Evolutionary conservation across 2,113 vertebrate species (phyloP), one percentile per base, ranked within the genome.

Genomic region (Vombatus ursinus): DNA sequence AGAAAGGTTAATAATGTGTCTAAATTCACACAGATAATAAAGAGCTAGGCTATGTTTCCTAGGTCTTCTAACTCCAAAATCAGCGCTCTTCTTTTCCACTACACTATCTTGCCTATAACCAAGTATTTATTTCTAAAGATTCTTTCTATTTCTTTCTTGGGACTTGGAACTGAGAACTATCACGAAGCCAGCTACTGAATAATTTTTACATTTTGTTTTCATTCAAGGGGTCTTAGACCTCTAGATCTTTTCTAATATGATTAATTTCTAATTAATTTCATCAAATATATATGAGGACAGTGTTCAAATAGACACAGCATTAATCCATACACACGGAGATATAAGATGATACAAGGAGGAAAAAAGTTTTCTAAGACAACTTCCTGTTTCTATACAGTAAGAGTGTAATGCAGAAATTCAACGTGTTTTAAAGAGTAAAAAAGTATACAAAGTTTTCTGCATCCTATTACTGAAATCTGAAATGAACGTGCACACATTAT

Each of bases 191-290:
- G 90, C 93, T 91, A 9, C 25, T n/a, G n/a, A 9, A 91, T 31
- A 44, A 91, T 95, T 94, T 57, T 57, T 94, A 47, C 77, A 91
- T 77, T 93, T 96, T 51, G 93, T 51, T 92, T 94, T 84, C 48
- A 95, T 93, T 96, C 47, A n/a, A n/a, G n/a, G n/a, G n/a, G n/a
- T n/a, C 57, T 68, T 68, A 68, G 28, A 37, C 7, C 3, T 37
- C 14, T 37, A 37, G 16, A 77, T 77, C 31, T n/a, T 77, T 77
- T 77, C 37, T 68, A n/a, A 37, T 68, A 37, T 77, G 3, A 19
- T 77, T 28, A 16, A 77, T 77, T n/a, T n/a, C 61, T 77, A 77
- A 77, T 19, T 77, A 77, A n/a, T n/a, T 77, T 77, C 61, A 19
- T n/a, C 37, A n/a, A 19, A 19, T 37, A 77, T 10, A 61, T 77